Conservation (phyloP, 2,888 invertebrate genomes). For the Pandemis corylana region DNA sequence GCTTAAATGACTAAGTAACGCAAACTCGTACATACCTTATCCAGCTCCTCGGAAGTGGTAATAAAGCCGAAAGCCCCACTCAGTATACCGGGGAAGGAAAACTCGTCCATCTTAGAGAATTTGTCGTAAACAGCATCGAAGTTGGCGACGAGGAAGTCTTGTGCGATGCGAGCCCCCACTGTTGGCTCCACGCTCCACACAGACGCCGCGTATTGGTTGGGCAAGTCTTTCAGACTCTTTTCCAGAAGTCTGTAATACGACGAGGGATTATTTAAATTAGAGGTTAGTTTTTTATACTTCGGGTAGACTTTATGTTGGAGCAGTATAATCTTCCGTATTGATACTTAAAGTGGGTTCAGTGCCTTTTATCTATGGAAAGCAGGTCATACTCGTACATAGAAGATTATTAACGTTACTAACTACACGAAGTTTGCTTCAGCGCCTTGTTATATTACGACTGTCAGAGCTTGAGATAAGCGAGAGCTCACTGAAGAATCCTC, state of each 20-base stretch:
- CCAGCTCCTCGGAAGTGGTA: slow-evolving; percentile 63
- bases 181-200: slow-evolving; percentile 73
- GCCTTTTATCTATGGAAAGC: too few species aligned
- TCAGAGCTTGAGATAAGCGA: not conserved
- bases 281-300: too few species aligned
- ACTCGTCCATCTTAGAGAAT: slow-evolving; percentile 71
- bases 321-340: too few species aligned
- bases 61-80: slow-evolving; percentile 73
- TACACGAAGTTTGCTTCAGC: too few species aligned
- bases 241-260: slow-evolving; percentile 66
- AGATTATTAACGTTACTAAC: too few species aligned
- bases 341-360: too few species aligned
- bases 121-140: slow-evolving; percentile 85
- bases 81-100: slow-evolving; percentile 70
- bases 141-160: slow-evolving; percentile 89
- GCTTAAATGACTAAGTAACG: too few species aligned
- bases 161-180: slow-evolving; percentile 87
- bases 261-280: not conserved
- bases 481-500: not conserved
- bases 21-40: slow-evolving; percentile 54
- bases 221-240: slow-evolving; percentile 67
- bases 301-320: too few species aligned
- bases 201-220: slow-evolving; percentile 72
- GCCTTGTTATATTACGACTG: too few species aligned
- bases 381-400: too few species aligned